phyloP scores from a whole-genome alignment of 2,113 vertebrate species.

The Engraulis encrasicolus region DNA sequence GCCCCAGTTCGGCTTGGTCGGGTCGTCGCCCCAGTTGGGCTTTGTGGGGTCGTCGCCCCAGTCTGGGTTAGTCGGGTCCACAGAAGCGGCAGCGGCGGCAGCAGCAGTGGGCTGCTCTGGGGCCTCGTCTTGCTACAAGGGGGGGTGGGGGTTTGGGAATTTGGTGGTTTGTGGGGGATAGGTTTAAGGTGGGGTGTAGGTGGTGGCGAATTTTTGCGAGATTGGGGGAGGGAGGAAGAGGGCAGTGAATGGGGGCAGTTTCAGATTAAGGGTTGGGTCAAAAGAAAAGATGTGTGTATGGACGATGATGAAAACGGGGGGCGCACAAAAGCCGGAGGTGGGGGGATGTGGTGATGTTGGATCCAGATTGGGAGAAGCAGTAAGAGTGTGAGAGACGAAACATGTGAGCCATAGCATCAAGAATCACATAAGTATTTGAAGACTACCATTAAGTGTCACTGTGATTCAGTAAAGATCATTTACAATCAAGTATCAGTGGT shows the following conservation, averaged over 20 bases:
- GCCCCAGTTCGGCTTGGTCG: background rate
- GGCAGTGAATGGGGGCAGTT: background rate
- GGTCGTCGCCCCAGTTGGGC: background rate
- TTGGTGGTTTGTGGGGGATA: no score
- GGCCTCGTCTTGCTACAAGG: conserved; percentile 42
- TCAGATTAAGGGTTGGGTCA: conserved; percentile 16
- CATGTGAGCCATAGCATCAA: no score
- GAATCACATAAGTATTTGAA: no score
- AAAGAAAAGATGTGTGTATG: background rate
- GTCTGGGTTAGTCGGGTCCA: background rate
- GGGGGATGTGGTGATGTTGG: conserved; percentile 38
- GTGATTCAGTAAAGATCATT: no score
- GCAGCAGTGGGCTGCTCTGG: background rate
- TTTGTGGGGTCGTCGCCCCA: background rate
- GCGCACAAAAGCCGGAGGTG: conserved; percentile 40
- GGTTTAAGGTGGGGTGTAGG: conserved; percentile 10
- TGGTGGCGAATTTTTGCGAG: no score
- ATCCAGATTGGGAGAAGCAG: conserved; percentile 36
- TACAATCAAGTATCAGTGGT: no score
- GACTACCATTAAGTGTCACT: no score
- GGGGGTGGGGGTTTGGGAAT: background rate
- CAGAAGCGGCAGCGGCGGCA: background rate
- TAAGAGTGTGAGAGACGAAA: background rate
- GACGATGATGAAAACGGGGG: background rate
- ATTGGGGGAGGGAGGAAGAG: conserved; percentile 19